Conservation (phyloP, 2,113 vertebrate genomes). For the Noctilio leporinus region DNA sequence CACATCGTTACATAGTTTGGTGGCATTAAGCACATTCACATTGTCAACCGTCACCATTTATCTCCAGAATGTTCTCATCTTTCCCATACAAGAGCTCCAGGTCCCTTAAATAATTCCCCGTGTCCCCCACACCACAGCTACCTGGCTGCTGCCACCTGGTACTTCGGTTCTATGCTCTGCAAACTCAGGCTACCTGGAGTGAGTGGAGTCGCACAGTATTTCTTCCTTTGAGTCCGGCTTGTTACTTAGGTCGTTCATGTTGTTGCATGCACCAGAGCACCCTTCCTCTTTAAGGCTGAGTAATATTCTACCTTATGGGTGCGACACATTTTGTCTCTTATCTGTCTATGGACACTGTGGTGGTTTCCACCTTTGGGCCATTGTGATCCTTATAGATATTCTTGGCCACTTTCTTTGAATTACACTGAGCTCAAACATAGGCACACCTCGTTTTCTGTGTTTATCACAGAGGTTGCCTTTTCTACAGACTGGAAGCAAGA, state of each 20-base stretch:
- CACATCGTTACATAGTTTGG: not conserved
- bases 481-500: not conserved
- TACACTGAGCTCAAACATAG: not conserved
- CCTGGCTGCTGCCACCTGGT: not conserved
- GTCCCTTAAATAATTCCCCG: not conserved
- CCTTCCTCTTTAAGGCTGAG: not conserved
- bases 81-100: not conserved
- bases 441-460: not conserved
- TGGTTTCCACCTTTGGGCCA: not conserved
- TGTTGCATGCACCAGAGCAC: not conserved
- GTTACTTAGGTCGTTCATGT: not conserved
- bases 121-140: fast-evolving
- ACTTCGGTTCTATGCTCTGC: not conserved
- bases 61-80: not conserved
- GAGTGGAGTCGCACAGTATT: not conserved
- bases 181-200: fast-evolving
- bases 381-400: not conserved
- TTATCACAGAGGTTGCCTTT: not conserved
- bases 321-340: fast-evolving
- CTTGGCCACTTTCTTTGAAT: not conserved
- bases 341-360: no score
- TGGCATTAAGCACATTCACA: not conserved
- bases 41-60: not conserved
- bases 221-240: not conserved
- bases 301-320: fast-evolving